phyloP scores from a whole-genome alignment of 2,797 vertebrate species.

The Lutjanus campechanus region DNA sequence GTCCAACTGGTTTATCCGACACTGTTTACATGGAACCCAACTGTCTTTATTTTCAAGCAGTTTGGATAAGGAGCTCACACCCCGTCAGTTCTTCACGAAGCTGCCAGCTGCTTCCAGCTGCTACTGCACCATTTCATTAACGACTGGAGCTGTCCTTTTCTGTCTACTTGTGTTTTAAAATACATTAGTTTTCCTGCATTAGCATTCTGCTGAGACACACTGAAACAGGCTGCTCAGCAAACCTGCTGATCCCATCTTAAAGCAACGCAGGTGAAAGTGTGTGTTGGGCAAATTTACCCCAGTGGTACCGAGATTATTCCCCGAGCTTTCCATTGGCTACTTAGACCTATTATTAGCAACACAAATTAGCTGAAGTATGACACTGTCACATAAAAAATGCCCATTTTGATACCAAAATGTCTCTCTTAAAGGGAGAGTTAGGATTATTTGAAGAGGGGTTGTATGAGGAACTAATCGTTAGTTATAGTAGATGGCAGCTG shows the following conservation, averaged over 20 bases:
- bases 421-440: too few species aligned
- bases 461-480: too few species aligned
- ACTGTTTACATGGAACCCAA: slow-evolving; percentile 39
- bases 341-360: slow-evolving; percentile 12
- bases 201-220: slow-evolving; percentile 37
- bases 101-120: slow-evolving; percentile 3
- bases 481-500: too few species aligned
- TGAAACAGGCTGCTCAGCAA: slow-evolving; percentile 30
- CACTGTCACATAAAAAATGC: not conserved
- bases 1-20: slow-evolving; percentile 60
- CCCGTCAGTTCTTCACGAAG: not conserved
- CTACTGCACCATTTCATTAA: not conserved
- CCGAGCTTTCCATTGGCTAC: slow-evolving; percentile 5
- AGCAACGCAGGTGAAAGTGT: slow-evolving; percentile 26
- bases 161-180: slow-evolving; percentile 7
- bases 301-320: slow-evolving; percentile 7
- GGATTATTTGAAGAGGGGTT: too few species aligned
- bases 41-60: not conserved
- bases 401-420: not conserved
- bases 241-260: slow-evolving; percentile 32
- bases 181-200: not conserved
- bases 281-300: not conserved
- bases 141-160: not conserved
- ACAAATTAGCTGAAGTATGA: slow-evolving; percentile 5
- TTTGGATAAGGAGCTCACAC: slow-evolving; percentile 16